phyloP scores from a whole-genome alignment of 1,140 invertebrate genomes.

The Apis laboriosa region DNA sequence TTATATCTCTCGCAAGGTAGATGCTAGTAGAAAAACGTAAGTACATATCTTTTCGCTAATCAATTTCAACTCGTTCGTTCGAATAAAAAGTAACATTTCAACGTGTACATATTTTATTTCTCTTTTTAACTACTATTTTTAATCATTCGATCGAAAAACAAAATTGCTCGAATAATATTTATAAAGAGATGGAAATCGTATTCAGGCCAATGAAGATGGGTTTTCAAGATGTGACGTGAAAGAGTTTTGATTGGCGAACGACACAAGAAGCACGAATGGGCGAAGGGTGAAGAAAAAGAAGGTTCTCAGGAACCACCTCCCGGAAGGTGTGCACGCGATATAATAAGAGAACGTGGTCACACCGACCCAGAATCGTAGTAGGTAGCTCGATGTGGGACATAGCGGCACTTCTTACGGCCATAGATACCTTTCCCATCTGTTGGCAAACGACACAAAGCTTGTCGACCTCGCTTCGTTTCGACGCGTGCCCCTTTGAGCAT shows the following conservation, averaged over 20 bases:
- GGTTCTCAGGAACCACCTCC: constrained; percentile 10
- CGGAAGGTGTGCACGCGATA: constrained; percentile 40
- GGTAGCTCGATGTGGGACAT: constrained; percentile 73
- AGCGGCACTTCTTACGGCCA: constrained; percentile 73
- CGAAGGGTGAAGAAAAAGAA: not conserved
- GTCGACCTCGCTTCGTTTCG: constrained; percentile 53
- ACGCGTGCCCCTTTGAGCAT: not conserved
- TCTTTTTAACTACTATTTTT: too few species aligned
- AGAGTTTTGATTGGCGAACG: too few species aligned
- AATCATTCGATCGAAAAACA: too few species aligned
- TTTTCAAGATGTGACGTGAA: too few species aligned
- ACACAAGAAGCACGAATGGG: too few species aligned
- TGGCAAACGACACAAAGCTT: constrained; percentile 39
- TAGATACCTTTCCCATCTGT: constrained; percentile 62
- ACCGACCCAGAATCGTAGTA: constrained; percentile 65
- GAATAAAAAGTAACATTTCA: too few species aligned
- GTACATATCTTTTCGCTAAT: too few species aligned
- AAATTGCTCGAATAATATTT: too few species aligned
- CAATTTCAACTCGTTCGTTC: not conserved
- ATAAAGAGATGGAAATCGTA: too few species aligned
- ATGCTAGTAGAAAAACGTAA: not conserved
- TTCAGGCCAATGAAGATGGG: too few species aligned
- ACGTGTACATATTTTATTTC: too few species aligned
- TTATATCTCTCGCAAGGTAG: not conserved
- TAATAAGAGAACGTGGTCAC: constrained; percentile 57